Conservation (phyloP, 2,113 vertebrate species). For the Phaetusa simplex region DNA sequence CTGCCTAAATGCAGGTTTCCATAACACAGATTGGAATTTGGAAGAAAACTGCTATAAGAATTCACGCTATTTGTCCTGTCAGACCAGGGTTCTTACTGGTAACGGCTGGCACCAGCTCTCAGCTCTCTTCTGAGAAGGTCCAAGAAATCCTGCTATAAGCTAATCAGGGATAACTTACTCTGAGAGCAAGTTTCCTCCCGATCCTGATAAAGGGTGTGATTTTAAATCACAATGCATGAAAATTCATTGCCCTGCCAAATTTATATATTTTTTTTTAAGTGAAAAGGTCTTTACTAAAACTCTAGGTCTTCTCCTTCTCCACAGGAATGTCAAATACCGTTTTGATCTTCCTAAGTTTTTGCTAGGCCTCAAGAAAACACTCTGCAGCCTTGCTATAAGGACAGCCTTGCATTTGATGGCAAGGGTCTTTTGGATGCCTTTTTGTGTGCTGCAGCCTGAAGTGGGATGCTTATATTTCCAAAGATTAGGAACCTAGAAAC, state of each 20-base stretch:
- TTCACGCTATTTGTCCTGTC: background rate
- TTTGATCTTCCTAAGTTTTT: background rate
- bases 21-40: background rate
- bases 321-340: background rate
- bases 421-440: background rate
- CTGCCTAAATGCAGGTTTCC: background rate
- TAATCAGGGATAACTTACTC: background rate
- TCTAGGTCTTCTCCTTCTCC: background rate
- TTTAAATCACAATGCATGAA: background rate
- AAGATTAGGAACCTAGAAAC: background rate
- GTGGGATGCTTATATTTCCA: background rate
- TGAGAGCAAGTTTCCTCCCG: background rate
- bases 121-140: background rate
- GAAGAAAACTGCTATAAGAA: background rate
- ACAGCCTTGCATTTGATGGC: background rate
- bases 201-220: background rate
- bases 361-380: background rate
- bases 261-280: background rate
- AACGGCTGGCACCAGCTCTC: background rate
- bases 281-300: background rate
- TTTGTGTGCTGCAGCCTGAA: background rate
- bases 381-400: background rate
- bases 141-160: background rate
- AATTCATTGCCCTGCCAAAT: background rate
- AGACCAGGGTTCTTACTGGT: background rate